A percentile compares a stretch with the other conserved stretches of the same genome.
Conservation (phyloP, 2,888 invertebrate genomes). For the Sinhomidia bicolor region DNA sequence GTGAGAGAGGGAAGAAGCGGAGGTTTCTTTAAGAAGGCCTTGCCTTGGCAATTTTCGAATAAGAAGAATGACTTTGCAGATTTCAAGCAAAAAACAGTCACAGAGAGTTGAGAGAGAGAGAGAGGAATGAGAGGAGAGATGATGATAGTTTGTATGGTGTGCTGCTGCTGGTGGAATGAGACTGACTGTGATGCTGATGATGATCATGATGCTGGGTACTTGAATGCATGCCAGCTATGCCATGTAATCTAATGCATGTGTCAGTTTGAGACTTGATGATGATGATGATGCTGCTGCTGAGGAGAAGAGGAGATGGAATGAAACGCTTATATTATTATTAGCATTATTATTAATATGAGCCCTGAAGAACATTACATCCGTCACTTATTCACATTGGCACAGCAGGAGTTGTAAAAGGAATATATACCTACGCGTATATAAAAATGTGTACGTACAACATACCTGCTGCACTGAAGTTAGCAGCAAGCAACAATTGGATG, state of each 20-base stretch:
- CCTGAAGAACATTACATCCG: constrained; percentile 70
- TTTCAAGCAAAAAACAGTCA: constrained; percentile 68
- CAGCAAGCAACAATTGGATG: constrained; percentile 72
- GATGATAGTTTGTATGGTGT: too few relatives aligned
- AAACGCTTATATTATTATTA: constrained; percentile 17
- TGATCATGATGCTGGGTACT: neutral
- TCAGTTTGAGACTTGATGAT: constrained; percentile 14
- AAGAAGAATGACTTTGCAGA: constrained; percentile 74
- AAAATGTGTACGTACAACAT: too few relatives aligned
- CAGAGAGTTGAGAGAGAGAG: constrained; percentile 44
- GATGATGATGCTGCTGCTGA: too few relatives aligned
- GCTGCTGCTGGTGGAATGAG: neutral
- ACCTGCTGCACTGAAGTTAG: constrained; percentile 38
- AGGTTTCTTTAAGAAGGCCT: constrained; percentile 71
- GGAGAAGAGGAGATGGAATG: constrained; percentile 35
- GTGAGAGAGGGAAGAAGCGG: constrained; percentile 70
- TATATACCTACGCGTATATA: constrained; percentile 37
- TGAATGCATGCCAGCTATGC: too few relatives aligned
- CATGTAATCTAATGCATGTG: neutral
- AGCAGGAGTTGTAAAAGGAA: constrained; percentile 65
- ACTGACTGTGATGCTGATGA: neutral
- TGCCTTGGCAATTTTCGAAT: constrained; percentile 76
- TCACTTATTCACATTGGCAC: constrained; percentile 70
- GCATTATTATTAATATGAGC: constrained; percentile 47
- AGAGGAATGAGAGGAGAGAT: constrained; percentile 56